These are phyloP conservation scores for Pteromalus puparum DNA, from an alignment of 1,140 invertebrate species.

Conservation along the genomic window DNA sequence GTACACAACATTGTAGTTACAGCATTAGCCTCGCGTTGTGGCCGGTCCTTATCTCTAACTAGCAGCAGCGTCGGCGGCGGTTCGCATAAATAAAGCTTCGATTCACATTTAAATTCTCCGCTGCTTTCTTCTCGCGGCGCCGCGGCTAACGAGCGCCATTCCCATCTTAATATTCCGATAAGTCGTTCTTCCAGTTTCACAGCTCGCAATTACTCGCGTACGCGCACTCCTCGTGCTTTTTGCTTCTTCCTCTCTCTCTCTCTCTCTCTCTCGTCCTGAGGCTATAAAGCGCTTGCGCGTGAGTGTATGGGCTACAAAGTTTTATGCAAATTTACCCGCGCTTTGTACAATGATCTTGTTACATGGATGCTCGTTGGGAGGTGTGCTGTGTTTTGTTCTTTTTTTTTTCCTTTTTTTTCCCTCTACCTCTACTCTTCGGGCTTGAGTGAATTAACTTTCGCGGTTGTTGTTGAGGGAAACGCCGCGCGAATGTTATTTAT, in stretches of 20 bases:
- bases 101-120: slow-evolving; percentile 45
- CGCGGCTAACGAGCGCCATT: slow-evolving; percentile 50
- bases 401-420: no score
- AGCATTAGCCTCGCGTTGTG: neutral
- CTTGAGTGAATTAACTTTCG: no score
- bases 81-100: slow-evolving; percentile 40
- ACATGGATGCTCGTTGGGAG: neutral
- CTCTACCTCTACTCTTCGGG: no score
- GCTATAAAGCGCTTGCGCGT: neutral
- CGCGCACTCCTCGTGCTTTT: neutral
- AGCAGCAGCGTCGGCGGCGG: neutral
- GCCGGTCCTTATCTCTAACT: slow-evolving; percentile 32
- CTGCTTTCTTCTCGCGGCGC: slow-evolving; percentile 26
- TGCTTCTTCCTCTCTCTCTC: neutral
- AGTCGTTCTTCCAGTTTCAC: slow-evolving; percentile 48
- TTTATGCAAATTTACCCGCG: neutral
- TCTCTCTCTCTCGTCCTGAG: neutral
- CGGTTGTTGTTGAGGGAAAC: no score
- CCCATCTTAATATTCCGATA: slow-evolving; percentile 55
- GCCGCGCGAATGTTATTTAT: no score
- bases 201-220: slow-evolving; percentile 38
- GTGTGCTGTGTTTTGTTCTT: neutral
- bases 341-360: slow-evolving; percentile 8
- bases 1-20: slow-evolving; percentile 16
- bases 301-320: slow-evolving; percentile 1